phyloP scores from a whole-genome alignment of 2,888 invertebrate genomes.

The Parascotia fuliginaria region DNA sequence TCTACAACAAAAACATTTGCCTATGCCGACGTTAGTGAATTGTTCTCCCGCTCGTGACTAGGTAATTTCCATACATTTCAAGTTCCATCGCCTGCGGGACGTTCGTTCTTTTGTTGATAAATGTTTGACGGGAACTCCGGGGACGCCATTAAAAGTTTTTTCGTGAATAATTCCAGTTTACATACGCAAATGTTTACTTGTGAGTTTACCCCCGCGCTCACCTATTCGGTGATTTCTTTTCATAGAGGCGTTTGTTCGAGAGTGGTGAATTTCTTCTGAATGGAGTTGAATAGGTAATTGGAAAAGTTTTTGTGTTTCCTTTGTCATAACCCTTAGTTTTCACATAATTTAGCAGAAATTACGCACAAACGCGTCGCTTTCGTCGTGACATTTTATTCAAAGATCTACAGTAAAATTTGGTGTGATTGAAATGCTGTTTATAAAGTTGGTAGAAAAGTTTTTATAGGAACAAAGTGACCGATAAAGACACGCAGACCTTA shows the following conservation, averaged over 20 bases:
- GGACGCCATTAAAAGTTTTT: constrained; percentile 87
- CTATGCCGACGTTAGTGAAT: constrained; percentile 84
- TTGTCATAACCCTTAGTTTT: constrained; percentile 62
- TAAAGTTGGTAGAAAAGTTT: constrained; percentile 41
- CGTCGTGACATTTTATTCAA: constrained; percentile 19
- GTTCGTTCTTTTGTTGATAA: constrained; percentile 86
- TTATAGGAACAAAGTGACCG: constrained; percentile 50
- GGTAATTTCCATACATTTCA: constrained; percentile 86
- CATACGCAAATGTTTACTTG: constrained; percentile 85
- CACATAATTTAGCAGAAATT: constrained; percentile 42
- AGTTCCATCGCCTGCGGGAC: constrained; percentile 86
- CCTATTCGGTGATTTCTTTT: constrained; percentile 85
- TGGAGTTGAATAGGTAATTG: constrained; percentile 79
- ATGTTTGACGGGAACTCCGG: constrained; percentile 86
- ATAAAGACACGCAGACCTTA: constrained; percentile 57
- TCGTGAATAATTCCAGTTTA: constrained; percentile 86
- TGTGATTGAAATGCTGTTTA: constrained; percentile 31
- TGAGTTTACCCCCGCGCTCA: constrained; percentile 81
- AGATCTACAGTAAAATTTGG: constrained; percentile 16
- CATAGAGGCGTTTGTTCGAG: constrained; percentile 78
- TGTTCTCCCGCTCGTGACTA: constrained; percentile 85
- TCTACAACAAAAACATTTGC: constrained; percentile 85
- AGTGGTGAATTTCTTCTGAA: constrained; percentile 71
- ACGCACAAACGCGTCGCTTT: constrained; percentile 26
- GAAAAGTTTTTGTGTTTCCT: constrained; percentile 73